phyloP scores from a whole-genome alignment of 2,797 vertebrate species.

The Nasua narica region DNA sequence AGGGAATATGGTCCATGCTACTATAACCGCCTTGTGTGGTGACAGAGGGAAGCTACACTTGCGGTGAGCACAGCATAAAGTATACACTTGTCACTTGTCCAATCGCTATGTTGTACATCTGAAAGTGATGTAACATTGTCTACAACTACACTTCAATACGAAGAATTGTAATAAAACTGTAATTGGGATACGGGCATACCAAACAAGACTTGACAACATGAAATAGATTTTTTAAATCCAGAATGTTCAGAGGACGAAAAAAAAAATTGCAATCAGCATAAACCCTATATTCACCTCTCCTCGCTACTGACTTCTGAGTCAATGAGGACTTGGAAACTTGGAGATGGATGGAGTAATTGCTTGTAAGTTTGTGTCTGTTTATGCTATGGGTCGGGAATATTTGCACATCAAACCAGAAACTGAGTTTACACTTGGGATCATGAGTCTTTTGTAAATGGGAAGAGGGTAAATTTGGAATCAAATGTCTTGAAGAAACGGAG shows the following conservation, averaged over 20 bases:
- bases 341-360: neutral
- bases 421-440: conserved; percentile 79
- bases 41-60: neutral
- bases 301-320: neutral
- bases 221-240: neutral
- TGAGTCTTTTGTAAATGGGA: conserved; percentile 76
- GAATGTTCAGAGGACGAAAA: conserved; percentile 11
- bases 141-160: neutral
- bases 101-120: neutral
- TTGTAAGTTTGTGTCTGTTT: conserved; percentile 44
- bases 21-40: neutral
- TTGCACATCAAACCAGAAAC: conserved; percentile 84
- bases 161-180: neutral
- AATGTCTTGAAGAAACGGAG: conserved; percentile 78
- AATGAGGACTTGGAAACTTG: conserved; percentile 46
- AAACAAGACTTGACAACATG: neutral
- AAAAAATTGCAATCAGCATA: neutral
- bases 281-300: neutral
- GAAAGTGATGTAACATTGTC: neutral
- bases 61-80: neutral
- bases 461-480: conserved; percentile 82
- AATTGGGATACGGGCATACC: neutral
- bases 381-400: conserved; percentile 76
- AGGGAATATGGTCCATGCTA: neutral
- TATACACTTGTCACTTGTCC: neutral